Conservation (phyloP, 1,140 invertebrate species). For the Ceratina australensis region DNA sequence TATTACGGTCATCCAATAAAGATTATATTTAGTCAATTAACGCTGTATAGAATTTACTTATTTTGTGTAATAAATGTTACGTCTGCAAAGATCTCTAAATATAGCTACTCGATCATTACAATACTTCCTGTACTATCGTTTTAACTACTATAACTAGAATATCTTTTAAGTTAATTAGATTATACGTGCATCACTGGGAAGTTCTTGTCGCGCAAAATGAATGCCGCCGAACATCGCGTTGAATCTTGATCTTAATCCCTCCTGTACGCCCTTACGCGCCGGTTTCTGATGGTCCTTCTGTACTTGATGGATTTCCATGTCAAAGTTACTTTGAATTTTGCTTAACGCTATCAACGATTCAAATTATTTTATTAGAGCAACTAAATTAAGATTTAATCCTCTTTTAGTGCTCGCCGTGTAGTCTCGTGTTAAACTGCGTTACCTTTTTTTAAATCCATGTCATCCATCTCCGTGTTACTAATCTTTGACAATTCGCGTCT, state of each 20-base stretch:
- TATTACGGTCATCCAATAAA: constrained; percentile 70
- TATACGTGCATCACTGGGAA: constrained; percentile 21
- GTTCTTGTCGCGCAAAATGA: constrained; percentile 59
- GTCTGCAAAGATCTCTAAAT: not conserved
- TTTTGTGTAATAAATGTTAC: not conserved
- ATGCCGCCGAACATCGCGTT: constrained; percentile 70
- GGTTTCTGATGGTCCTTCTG: constrained; percentile 59
- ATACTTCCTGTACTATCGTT: too few species aligned
- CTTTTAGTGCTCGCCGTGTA: not conserved
- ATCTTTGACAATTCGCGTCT: constrained; percentile 89
- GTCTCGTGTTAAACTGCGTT: constrained; percentile 50
- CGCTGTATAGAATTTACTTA: constrained; percentile 38
- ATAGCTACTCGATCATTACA: too few species aligned
- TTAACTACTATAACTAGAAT: too few species aligned
- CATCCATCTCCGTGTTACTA: constrained; percentile 91
- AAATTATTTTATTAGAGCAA: not conserved
- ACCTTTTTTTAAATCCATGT: constrained; percentile 90
- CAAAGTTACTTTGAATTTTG: constrained; percentile 77
- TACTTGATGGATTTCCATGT: constrained; percentile 72
- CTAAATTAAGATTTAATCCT: constrained; percentile 1
- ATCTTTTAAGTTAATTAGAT: too few species aligned
- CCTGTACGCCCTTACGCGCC: constrained; percentile 24
- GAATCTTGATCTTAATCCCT: constrained; percentile 64
- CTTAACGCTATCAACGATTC: constrained; percentile 76
- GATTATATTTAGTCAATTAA: constrained; percentile 69